phyloP scores from a whole-genome alignment of 2,797 vertebrate species.

The Eremophila alpestris region DNA sequence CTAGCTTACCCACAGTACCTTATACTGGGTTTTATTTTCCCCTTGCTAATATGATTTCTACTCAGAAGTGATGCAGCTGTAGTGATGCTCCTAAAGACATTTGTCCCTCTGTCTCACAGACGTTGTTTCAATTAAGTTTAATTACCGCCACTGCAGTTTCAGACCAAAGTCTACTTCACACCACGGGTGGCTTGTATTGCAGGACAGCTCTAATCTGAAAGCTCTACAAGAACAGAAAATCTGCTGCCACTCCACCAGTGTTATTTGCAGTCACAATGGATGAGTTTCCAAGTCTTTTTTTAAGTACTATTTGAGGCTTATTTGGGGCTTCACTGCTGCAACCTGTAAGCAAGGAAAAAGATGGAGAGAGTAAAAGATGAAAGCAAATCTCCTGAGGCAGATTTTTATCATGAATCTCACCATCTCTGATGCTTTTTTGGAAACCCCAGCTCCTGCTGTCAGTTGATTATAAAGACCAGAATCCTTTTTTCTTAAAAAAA shows the following conservation, averaged over 20 bases:
- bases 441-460: not conserved
- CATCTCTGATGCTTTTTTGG: not conserved
- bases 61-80: constrained; percentile 15
- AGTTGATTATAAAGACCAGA: constrained; percentile 28
- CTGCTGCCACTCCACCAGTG: not conserved
- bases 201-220: constrained; percentile 44
- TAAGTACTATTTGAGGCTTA: not conserved
- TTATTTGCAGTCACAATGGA: not conserved
- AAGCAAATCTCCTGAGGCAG: constrained; percentile 25
- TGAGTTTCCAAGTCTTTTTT: not conserved
- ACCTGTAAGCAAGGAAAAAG: constrained; percentile 37
- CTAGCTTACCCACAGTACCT: not conserved
- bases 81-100: constrained; percentile 45
- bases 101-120: constrained; percentile 38
- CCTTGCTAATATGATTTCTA: not conserved
- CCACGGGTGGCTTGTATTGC: not conserved
- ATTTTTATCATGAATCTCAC: constrained; percentile 22
- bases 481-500: not conserved
- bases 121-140: constrained; percentile 46
- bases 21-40: constrained; percentile 1
- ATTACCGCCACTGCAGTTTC: constrained; percentile 41
- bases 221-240: not conserved
- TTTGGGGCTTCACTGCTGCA: not conserved
- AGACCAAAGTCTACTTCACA: constrained; percentile 58
- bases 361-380: constrained; percentile 16